A percentile compares a stretch with the other conserved stretches of the same genome.
These are phyloP conservation scores for Eurytoma californica DNA, from an alignment of 2,888 invertebrate species.

Conservation along the genomic window DNA sequence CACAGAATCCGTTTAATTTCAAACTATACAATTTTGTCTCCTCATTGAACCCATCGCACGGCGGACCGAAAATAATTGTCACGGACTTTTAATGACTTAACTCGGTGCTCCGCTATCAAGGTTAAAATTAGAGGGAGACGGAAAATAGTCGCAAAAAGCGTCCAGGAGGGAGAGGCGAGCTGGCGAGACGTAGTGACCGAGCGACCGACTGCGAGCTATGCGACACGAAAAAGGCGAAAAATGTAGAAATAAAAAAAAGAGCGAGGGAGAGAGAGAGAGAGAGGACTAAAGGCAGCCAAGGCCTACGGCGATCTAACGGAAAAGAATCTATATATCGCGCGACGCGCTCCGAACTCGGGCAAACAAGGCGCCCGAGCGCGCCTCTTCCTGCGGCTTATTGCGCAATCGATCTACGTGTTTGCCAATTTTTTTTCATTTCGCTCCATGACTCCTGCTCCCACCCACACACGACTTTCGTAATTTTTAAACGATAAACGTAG, in stretches of 20 bases:
- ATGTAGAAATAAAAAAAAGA: not conserved
- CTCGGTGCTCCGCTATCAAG: too few species aligned
- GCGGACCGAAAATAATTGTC: too few species aligned
- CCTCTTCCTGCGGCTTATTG: constrained; percentile 1
- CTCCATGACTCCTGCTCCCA: too few species aligned
- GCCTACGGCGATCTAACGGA: constrained; percentile 22
- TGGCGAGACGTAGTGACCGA: constrained; percentile 38
- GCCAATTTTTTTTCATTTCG: too few species aligned
- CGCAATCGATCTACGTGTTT: constrained; percentile 1
- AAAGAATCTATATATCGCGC: not conserved
- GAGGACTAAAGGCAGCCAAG: not conserved
- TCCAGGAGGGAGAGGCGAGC: too few species aligned
- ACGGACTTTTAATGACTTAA: too few species aligned
- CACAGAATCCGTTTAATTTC: too few species aligned
- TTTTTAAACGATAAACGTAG: too few species aligned
- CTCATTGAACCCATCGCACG: too few species aligned
- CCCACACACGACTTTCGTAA: too few species aligned
- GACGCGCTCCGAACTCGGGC: constrained; percentile 9
- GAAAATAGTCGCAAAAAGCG: not conserved
- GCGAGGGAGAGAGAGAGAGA: too few species aligned
- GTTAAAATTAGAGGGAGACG: not conserved
- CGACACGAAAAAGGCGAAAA: constrained; percentile 16
- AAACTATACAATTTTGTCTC: too few species aligned
- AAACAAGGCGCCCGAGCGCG: not conserved
- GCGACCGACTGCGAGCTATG: constrained; percentile 46